These are phyloP conservation scores for Emydura subglobosa DNA, from an alignment of 2,113 vertebrate species.

Conservation along the genomic window DNA sequence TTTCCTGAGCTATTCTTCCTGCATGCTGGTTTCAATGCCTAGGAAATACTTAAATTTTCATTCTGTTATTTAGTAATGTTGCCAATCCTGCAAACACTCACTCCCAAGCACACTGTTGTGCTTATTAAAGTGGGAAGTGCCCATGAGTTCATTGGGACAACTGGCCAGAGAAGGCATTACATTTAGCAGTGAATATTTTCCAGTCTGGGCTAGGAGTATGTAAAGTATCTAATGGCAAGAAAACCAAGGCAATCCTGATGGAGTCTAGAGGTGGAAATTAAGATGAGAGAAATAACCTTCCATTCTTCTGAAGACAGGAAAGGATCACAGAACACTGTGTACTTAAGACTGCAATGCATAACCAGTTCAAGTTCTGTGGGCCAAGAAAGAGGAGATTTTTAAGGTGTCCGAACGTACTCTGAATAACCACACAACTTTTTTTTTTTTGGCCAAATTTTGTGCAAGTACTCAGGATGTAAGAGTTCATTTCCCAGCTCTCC, in stretches of 20 bases:
- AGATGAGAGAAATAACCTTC: background rate
- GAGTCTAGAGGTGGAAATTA: background rate
- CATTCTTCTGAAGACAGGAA: background rate
- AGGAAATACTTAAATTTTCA: background rate
- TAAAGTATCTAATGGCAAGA: background rate
- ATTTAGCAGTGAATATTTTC: background rate
- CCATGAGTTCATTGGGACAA: background rate
- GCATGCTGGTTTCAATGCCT: background rate
- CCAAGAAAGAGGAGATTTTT: background rate
- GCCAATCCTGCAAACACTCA: background rate
- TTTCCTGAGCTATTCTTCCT: background rate
- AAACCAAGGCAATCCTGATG: background rate
- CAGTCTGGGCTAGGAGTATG: background rate
- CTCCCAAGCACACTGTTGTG: background rate
- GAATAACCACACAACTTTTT: background rate
- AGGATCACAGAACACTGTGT: background rate
- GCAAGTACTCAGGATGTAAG: background rate
- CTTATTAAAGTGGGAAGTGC: accelerated
- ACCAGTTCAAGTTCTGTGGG: background rate
- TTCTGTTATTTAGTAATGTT: background rate
- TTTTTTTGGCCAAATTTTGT: background rate
- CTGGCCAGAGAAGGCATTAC: accelerated
- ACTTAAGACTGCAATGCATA: background rate
- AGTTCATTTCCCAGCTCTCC: background rate
- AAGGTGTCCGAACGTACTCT: background rate